A percentile compares a stretch with the other conserved stretches of the same genome.
Conservation (phyloP, 2,113 vertebrate species). For the Ameiurus melas region DNA sequence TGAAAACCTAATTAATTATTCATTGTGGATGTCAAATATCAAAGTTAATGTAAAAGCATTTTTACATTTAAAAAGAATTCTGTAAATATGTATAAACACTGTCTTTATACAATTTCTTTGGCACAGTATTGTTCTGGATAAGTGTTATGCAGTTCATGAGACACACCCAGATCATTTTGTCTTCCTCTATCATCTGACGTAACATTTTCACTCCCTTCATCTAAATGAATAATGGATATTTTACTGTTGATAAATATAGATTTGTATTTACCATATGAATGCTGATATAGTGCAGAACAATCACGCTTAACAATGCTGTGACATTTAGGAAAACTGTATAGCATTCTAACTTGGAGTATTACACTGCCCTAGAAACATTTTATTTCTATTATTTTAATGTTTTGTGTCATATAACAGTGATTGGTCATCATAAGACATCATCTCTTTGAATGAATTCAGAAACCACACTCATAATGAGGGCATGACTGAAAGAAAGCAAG, state of each 20-base stretch:
- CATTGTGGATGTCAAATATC: not conserved
- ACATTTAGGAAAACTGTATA: not conserved
- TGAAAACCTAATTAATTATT: not conserved
- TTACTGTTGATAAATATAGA: constrained; percentile 18
- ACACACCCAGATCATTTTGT: constrained; percentile 44
- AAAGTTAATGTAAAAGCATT: not conserved
- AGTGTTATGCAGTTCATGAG: not conserved
- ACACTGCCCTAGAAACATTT: not conserved
- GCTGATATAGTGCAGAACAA: not conserved
- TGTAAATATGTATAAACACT: constrained; percentile 1
- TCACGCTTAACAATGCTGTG: not conserved
- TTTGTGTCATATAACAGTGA: not conserved
- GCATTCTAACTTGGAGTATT: not conserved
- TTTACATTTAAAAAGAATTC: not conserved
- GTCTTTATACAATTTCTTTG: not conserved
- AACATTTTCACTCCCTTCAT: constrained; percentile 23
- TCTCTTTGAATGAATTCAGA: not conserved
- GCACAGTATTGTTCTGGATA: not conserved
- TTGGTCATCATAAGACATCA: not conserved
- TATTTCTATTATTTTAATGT: constrained; percentile 12
- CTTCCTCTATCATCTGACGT: constrained; percentile 16
- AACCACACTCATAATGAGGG: not conserved
- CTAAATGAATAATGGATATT: constrained; percentile 22
- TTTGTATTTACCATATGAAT: not conserved
- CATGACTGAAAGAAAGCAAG: not conserved